These are phyloP conservation scores for Aporophyla nigra DNA, from an alignment of 2,888 invertebrate species.

Conservation along the genomic window DNA sequence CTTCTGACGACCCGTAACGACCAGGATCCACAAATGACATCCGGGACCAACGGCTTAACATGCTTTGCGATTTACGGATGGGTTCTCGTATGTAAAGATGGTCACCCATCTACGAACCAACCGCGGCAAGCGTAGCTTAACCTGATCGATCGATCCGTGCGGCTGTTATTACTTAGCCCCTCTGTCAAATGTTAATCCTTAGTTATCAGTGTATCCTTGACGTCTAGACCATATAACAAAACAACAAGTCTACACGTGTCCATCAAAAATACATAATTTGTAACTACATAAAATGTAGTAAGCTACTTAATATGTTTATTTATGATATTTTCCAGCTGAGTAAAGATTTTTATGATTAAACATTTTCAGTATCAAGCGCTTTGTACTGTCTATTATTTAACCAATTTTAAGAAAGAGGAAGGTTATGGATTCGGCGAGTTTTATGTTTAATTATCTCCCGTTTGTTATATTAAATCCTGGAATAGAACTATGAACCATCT, in stretches of 20 bases:
- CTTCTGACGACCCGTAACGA: too few relatives aligned
- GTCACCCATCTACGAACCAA: too few relatives aligned
- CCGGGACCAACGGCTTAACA: too few relatives aligned
- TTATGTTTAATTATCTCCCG: not conserved
- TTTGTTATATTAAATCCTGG: not conserved
- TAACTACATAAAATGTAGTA: not conserved
- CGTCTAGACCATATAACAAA: conserved; percentile 11
- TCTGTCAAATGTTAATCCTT: too few relatives aligned
- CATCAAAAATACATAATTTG: conserved; percentile 3
- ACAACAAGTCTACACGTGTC: too few relatives aligned
- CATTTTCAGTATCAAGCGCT: not conserved
- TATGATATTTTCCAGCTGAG: not conserved
- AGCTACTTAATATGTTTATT: not conserved
- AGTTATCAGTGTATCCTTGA: not conserved
- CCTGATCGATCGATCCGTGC: too few relatives aligned
- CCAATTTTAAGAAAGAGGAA: not conserved
- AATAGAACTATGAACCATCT: not conserved
- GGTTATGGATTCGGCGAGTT: not conserved
- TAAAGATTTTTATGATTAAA: not conserved
- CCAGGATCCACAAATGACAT: too few relatives aligned
- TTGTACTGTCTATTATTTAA: not conserved
- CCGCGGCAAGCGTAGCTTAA: too few relatives aligned
- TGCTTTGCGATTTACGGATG: too few relatives aligned
- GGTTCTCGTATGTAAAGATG: too few relatives aligned
- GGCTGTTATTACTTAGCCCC: too few relatives aligned